Percentiles rank a stretch among this genome's conserved stretches.
Conservation (phyloP, 2,113 vertebrate genomes). For the Manacus vitellinus region DNA sequence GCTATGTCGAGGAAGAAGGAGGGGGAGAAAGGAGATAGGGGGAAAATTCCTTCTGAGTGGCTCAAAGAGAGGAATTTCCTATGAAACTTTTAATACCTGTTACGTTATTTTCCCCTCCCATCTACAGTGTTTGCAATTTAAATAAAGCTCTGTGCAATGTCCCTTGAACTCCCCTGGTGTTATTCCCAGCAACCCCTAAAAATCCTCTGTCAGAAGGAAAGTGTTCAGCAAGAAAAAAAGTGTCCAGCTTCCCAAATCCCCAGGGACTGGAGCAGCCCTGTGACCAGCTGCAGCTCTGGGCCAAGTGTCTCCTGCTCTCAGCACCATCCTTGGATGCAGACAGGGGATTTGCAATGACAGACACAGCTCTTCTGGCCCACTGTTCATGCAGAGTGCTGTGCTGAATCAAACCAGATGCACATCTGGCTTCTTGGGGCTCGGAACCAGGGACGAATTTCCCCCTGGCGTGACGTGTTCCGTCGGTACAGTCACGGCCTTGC, state of each 20-base stretch:
- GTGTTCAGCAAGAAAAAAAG: too few relatives aligned
- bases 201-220: background rate
- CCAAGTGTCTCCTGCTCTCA: background rate
- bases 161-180: background rate
- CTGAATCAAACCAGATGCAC: background rate
- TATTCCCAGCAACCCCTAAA: background rate
- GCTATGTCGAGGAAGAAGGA: background rate
- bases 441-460: background rate
- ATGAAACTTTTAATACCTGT: background rate
- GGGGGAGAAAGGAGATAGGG: background rate
- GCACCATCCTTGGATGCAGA: rapidly evolving
- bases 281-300: background rate
- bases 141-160: background rate
- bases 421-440: background rate
- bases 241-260: background rate
- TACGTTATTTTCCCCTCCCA: background rate
- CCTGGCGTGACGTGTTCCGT: background rate
- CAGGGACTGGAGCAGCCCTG: background rate
- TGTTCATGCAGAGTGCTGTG: background rate
- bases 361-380: background rate
- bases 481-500: rapidly evolving
- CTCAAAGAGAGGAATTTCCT: background rate
- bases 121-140: background rate
- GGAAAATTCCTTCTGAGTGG: background rate
- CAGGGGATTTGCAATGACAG: background rate